Conservation (phyloP, 2,888 invertebrate genomes). For the Netelia virgata region DNA sequence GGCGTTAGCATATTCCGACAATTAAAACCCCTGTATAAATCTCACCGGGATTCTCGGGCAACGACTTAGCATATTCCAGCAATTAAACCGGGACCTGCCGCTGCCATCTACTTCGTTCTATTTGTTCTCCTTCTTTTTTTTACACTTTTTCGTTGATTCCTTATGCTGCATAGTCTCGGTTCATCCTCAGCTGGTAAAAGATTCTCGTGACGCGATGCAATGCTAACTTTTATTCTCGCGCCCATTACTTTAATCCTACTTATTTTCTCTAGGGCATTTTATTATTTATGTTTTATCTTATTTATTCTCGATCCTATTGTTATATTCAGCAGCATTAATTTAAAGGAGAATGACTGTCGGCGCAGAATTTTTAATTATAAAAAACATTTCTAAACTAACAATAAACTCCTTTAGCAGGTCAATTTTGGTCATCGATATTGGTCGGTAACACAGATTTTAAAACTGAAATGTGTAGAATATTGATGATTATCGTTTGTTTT, state of each 20-base stretch:
- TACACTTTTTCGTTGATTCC: constrained; percentile 60
- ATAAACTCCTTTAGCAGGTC: constrained; percentile 12
- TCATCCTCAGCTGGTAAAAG: constrained; percentile 43
- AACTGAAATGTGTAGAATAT: neutral
- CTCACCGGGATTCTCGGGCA: constrained; percentile 74
- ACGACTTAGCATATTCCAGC: constrained; percentile 78
- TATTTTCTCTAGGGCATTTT: too few relatives aligned
- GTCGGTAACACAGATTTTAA: constrained; percentile 61
- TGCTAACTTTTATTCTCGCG: constrained; percentile 39
- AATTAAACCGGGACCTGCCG: constrained; percentile 76
- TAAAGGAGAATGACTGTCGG: neutral
- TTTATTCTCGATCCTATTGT: constrained; percentile 8
- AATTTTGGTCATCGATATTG: constrained; percentile 73
- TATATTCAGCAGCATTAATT: neutral
- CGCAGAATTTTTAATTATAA: constrained; percentile 7
- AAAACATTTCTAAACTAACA: neutral
- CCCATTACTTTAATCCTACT: constrained; percentile 20
- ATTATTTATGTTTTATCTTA: too few relatives aligned
- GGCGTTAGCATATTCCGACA: constrained; percentile 72
- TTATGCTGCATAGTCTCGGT: constrained; percentile 46
- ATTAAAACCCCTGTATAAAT: constrained; percentile 76
- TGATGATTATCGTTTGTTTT: neutral
- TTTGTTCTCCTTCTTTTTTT: constrained; percentile 73
- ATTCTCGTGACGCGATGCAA: constrained; percentile 55
- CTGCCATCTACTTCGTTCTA: constrained; percentile 33